Percentiles rank a stretch among this genome's conserved stretches.
Evolutionary conservation across 2,888 invertebrate genomes (phyloP).

Genomic region (Agriopis leucophaearia): DNA sequence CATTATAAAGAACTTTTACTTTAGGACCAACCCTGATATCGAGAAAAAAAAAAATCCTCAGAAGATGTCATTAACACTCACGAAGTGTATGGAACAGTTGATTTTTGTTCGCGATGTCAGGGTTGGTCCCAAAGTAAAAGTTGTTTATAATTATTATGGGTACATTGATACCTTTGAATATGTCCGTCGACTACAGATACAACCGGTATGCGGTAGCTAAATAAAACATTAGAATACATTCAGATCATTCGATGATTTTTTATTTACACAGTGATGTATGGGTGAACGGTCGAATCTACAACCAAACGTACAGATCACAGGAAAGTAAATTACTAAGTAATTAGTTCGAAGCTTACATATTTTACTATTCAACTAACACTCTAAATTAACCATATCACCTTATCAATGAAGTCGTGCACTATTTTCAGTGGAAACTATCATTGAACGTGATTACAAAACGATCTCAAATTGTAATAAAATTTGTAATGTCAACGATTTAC

Average conservation of each 20-base stretch:
- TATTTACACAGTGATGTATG: conserved; percentile 82
- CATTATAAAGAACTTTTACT: too few species aligned
- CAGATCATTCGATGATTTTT: conserved; percentile 84
- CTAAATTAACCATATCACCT: conserved; percentile 33
- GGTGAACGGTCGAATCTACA: conserved; percentile 66
- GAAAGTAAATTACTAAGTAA: conserved; percentile 66
- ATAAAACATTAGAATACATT: conserved; percentile 77
- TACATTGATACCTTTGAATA: too few species aligned
- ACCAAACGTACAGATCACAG: conserved; percentile 77
- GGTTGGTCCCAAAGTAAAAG: too few species aligned
- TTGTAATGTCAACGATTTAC: conserved; percentile 71
- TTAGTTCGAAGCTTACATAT: conserved; percentile 67
- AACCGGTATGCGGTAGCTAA: conserved; percentile 39
- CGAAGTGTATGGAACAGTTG: too few species aligned
- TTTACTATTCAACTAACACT: conserved; percentile 44
- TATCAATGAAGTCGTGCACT: conserved; percentile 27
- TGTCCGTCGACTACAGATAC: neutral
- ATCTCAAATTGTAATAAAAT: conserved; percentile 70
- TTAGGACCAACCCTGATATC: too few species aligned
- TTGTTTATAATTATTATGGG: too few species aligned
- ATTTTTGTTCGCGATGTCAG: too few species aligned
- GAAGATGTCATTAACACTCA: too few species aligned
- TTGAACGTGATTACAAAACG: conserved; percentile 52
- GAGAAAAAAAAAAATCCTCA: too few species aligned
- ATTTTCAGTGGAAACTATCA: conserved; percentile 37